These are phyloP conservation scores for Drosophila kambysellisi DNA, from an alignment of 2,888 invertebrate genomes.

Conservation along the genomic window DNA sequence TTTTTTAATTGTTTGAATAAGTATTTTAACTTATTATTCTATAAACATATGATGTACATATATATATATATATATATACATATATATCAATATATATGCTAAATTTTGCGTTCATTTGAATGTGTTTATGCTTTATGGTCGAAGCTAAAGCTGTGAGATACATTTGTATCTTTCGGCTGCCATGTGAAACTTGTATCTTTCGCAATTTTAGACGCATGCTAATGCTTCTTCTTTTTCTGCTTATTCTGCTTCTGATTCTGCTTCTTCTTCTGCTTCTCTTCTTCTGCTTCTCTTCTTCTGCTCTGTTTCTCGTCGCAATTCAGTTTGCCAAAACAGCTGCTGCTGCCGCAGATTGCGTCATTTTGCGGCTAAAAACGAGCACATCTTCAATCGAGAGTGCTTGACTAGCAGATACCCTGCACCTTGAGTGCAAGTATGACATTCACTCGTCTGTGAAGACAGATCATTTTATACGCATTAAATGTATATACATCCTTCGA, in stretches of 20 bases:
- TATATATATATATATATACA: not conserved
- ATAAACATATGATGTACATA: not conserved
- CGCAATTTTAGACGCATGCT: slow-evolving; percentile 32
- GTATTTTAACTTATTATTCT: slow-evolving; percentile 11
- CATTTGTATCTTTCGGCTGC: slow-evolving; percentile 47
- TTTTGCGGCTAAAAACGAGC: not conserved
- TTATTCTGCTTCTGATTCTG: not conserved
- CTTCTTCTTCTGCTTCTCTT: not conserved
- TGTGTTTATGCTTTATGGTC: slow-evolving; percentile 27
- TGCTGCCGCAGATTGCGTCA: not conserved
- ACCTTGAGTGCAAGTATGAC: not conserved
- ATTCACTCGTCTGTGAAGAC: not conserved
- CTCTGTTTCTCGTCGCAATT: not conserved
- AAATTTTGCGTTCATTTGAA: slow-evolving; percentile 9
- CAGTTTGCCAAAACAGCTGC: not conserved
- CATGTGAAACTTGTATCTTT: slow-evolving; percentile 31
- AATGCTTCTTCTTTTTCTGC: not conserved
- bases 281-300: not conserved
- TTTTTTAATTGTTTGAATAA: slow-evolving; percentile 24
- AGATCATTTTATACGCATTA: not conserved
- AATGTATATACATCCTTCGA: not conserved
- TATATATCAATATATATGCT: not conserved
- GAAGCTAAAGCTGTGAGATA: slow-evolving; percentile 23
- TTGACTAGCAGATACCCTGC: not conserved
- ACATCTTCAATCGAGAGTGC: not conserved